A percentile compares a stretch with the other conserved stretches of the same genome.
phyloP scores from a whole-genome alignment of 1,140 invertebrate species.

The Drosophila busckii region DNA sequence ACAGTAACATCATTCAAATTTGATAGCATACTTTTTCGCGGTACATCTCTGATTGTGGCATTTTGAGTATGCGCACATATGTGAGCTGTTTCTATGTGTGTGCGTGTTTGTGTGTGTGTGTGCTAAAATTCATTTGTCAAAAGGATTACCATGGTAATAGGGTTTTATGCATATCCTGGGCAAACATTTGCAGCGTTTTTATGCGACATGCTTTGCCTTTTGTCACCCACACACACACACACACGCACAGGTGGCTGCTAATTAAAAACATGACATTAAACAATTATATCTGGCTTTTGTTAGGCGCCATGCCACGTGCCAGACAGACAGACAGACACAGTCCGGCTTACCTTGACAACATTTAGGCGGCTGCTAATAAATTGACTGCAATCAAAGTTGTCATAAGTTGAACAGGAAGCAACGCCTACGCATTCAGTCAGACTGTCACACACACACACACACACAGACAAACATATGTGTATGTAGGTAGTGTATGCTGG shows the following conservation, averaged over 20 bases:
- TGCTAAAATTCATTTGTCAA: conserved; percentile 78
- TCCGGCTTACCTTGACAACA: conserved; percentile 45
- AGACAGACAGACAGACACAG: conserved; percentile 14
- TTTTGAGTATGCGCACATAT: conserved; percentile 9
- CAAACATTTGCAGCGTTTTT: conserved; percentile 59
- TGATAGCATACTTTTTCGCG: conserved; percentile 65
- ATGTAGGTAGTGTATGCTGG: neutral
- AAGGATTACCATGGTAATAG: conserved; percentile 77
- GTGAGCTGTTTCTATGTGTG: conserved; percentile 13
- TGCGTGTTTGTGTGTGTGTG: conserved; percentile 28
- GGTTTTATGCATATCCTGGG: conserved; percentile 65
- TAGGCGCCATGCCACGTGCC: conserved; percentile 8
- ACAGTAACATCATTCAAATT: conserved; percentile 42
- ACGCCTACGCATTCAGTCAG: conserved; percentile 35
- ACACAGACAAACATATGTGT: neutral
- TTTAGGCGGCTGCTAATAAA: conserved; percentile 62
- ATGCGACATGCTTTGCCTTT: conserved; percentile 4
- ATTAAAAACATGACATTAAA: conserved; percentile 69
- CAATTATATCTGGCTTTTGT: conserved; percentile 69
- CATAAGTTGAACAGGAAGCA: conserved; percentile 60
- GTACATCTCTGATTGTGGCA: conserved; percentile 9
- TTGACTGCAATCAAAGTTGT: conserved; percentile 73
- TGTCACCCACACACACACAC: conserved; percentile 18
- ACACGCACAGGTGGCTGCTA: conserved; percentile 50
- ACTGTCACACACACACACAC: conserved; percentile 18